phyloP scores from a whole-genome alignment of 2,113 vertebrate genomes.

The Prochilodus magdalenae region DNA sequence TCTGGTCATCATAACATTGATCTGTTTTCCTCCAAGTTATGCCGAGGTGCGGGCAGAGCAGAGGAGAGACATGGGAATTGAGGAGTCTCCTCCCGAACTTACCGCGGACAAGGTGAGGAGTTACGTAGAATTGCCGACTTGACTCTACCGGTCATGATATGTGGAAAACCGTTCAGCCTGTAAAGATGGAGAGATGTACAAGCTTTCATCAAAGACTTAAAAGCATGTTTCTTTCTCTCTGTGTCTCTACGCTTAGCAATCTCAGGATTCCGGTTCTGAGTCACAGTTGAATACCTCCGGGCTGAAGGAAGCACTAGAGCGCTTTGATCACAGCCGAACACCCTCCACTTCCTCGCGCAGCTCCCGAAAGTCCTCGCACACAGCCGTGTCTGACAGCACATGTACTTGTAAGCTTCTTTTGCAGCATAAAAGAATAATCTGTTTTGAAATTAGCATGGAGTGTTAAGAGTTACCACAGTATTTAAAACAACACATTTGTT shows the following conservation, averaged over 20 bases:
- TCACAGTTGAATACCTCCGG: slow-evolving; percentile 94
- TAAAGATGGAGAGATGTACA: no score
- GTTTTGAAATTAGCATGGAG: no score
- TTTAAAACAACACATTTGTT: no score
- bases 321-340: slow-evolving; percentile 90
- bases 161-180: no score
- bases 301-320: slow-evolving; percentile 94
- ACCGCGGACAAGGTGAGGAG: slow-evolving; percentile 87
- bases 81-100: slow-evolving; percentile 88
- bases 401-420: slow-evolving; percentile 80
- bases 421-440: no score
- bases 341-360: slow-evolving; percentile 92
- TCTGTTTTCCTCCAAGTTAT: slow-evolving; percentile 83
- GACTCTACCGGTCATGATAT: no score
- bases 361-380: slow-evolving; percentile 91
- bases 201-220: not conserved
- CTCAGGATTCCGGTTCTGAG: slow-evolving; percentile 91
- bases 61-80: slow-evolving; percentile 92
- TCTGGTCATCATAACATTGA: no score
- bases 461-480: no score
- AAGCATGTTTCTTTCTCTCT: not conserved
- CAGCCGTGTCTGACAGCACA: slow-evolving; percentile 92
- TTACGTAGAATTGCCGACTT: no score
- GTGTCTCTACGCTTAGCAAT: slow-evolving; percentile 69
- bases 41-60: slow-evolving; percentile 94